Percentiles rank a stretch among this genome's conserved stretches.
Conservation (phyloP, 2,888 invertebrate genomes). For the Uropetala carovei region DNA sequence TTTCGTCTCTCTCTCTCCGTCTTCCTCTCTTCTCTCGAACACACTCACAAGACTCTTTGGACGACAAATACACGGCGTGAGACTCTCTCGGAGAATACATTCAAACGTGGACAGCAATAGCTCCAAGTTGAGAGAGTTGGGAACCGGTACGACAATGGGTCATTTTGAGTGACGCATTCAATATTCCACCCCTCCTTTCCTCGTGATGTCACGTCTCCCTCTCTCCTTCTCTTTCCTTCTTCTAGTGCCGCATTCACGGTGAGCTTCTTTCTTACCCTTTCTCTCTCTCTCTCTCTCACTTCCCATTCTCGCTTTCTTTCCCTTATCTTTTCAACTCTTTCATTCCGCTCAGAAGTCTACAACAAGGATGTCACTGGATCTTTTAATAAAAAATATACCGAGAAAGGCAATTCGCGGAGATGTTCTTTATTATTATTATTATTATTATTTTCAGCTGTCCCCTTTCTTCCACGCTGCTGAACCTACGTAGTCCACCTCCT, state of each 20-base stretch:
- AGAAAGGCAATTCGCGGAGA: constrained; percentile 48
- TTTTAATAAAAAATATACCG: constrained; percentile 44
- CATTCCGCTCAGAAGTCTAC: constrained; percentile 48
- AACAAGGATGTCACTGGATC: constrained; percentile 48
- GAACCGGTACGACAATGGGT: constrained; percentile 41
- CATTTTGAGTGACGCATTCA: constrained; percentile 62
- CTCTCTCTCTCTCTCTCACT: neutral
- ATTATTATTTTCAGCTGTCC: constrained; percentile 19
- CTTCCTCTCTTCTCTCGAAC: neutral
- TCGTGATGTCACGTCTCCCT: neutral
- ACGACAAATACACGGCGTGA: constrained; percentile 54
- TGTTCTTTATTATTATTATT: constrained; percentile 30
- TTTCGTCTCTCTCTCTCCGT: neutral
- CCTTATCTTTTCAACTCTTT: constrained; percentile 11
- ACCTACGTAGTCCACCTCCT: constrained; percentile 48
- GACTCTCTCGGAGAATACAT: constrained; percentile 38
- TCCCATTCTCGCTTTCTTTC: neutral
- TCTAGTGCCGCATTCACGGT: neutral
- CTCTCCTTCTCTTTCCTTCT: neutral
- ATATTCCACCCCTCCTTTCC: neutral
- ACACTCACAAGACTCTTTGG: constrained; percentile 29
- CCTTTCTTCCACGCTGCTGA: constrained; percentile 47
- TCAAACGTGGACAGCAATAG: constrained; percentile 60
- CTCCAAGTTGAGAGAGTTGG: constrained; percentile 50
- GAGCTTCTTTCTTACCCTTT: neutral